Base-by-base conservation (phyloP, 2,888 invertebrate species). In the Abrostola triplasia region DNA sequence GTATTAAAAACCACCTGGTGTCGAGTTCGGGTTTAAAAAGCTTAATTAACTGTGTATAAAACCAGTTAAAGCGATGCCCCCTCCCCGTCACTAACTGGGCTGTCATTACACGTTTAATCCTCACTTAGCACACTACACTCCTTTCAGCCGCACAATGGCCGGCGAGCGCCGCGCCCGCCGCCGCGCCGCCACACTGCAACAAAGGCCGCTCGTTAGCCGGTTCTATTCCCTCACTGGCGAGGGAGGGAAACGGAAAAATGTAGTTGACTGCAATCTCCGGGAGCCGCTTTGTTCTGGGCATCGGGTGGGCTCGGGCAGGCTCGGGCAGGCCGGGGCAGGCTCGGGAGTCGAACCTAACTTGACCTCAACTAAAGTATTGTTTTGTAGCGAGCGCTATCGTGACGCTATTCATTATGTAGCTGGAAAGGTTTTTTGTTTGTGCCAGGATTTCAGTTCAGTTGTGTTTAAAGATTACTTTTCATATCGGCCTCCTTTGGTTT, bases 261-360 rank as follows among this genome's bases (percentile, higher is more conserved):
- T 87, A 84, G 85, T 83, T 78, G 85, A 84, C 85, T 83, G 85
- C 88, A 88, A 88, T 88, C 85, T 88, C 88, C 88, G 86, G 86
- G 71, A 72, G 67, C 52, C 67, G 80, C 82, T 84, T 82, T 83
- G 85, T 84, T 79, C 79, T 64, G 69, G 62, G 62, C 62, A 69
- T 71, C 58, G 64, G 60, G 37, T 24, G 35, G 37, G 24, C 35
- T 36, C 6, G 11, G 37, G 0, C n/a, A 24, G 24, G 24, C 24
- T 36, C 44, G 10, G 47, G 42, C n/a, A n/a, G 37, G 24, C 35
- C 24, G 6, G 11, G 37, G 0, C n/a, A 24, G 24, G 24, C 24
- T 36, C 44, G 10, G 47, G 42, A 8, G 55, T 36, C 47, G 41
- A 41, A 54, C 37, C 10, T 44, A 38, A 58, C 57, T 67, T 73